Evolutionary conservation across 2,797 vertebrate genomes (phyloP), one percentile per base, ranked within the genome.

Genomic region (Percopsis omiscomaycus): DNA sequence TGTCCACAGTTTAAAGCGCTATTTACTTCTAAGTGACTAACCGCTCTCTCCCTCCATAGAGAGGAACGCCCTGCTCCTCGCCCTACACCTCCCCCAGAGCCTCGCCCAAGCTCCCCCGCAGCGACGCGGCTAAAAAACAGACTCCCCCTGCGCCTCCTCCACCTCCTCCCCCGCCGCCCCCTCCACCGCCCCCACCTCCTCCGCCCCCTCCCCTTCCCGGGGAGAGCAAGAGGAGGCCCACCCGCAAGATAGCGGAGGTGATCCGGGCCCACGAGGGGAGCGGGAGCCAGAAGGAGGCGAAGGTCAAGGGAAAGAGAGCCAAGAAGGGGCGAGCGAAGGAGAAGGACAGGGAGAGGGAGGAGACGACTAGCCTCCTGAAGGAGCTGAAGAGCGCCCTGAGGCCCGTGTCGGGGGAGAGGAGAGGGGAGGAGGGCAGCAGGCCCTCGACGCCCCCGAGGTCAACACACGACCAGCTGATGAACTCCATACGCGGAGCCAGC

Each of bases 401-500:
- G 81, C 95, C 96, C 0, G 88, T 96, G 79, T 87, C 87, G 0
- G 59, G 2, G 29, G 95, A 97, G 32, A 91, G 88, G 84, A 93
- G 92, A 81, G 81, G 74, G 54, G 94, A 95, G 59, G 95, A 96
- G 42, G 77, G 77, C 53, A 97, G 95, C 73, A 91, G 89, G 76
- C 96, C 96, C 0, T 93, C 95, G 55, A 98, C 96, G 0, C 98
- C 97, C 0, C 91, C 95, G 79, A 93, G 94, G 65, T 96, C 95
- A 0, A 90, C 93, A 51, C 98, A 95, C 2, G 95, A 96, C 69
- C 94, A 94, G 76, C 95, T 99, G 59, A 98, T 99, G 98, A 94
- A 96, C 55, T 92, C 96, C 16, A 99, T 99, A 78, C 93, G 94
- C 32, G 82, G 56, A 61, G 96, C 96, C 90, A 96, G 87, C 85